Percentiles rank a stretch among this genome's conserved stretches.
These are phyloP conservation scores for Dysidea cf. avara DNA, from an alignment of 37 sponge, comb jelly and placozoan species.

Conservation along the genomic window DNA sequence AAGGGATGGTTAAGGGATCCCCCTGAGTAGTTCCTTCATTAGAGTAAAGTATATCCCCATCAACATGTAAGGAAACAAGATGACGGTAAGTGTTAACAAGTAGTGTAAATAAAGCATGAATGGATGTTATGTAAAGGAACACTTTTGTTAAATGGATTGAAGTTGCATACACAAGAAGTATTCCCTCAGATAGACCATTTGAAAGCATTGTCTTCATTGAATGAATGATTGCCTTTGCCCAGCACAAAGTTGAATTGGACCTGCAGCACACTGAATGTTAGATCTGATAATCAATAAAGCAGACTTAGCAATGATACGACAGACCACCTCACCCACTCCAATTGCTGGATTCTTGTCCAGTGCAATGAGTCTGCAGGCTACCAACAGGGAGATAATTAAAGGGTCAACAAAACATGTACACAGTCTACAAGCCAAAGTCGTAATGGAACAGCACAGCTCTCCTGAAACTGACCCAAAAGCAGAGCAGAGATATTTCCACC, in stretches of 20 bases:
- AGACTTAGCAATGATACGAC: conserved; percentile 58
- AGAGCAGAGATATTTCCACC: conserved; percentile 36
- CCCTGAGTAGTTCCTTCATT: too few species aligned
- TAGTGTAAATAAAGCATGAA: too few species aligned
- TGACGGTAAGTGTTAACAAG: too few species aligned
- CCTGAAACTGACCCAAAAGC: conserved; percentile 30
- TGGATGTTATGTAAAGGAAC: too few species aligned
- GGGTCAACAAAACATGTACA: conserved; percentile 42
- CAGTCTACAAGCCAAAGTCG: conserved; percentile 35
- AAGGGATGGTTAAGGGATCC: too few species aligned
- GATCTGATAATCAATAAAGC: conserved; percentile 12
- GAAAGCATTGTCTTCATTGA: too few species aligned
- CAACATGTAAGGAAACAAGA: too few species aligned
- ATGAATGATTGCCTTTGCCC: conserved; percentile 23
- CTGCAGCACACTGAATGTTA: conserved; percentile 40
- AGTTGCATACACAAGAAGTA: too few species aligned
- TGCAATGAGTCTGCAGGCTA: conserved; percentile 50
- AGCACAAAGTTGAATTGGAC: conserved; percentile 55
- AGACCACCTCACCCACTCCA: conserved; percentile 50
- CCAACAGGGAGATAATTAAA: conserved; percentile 7
- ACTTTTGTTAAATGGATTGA: too few species aligned
- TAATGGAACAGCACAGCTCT: conserved; percentile 44
- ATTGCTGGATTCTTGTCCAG: conserved; percentile 64
- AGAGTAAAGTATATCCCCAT: too few species aligned
- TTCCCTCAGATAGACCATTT: too few species aligned